Base-by-base conservation (phyloP, 2,113 vertebrate species). In the Hemiprocne comata region DNA sequence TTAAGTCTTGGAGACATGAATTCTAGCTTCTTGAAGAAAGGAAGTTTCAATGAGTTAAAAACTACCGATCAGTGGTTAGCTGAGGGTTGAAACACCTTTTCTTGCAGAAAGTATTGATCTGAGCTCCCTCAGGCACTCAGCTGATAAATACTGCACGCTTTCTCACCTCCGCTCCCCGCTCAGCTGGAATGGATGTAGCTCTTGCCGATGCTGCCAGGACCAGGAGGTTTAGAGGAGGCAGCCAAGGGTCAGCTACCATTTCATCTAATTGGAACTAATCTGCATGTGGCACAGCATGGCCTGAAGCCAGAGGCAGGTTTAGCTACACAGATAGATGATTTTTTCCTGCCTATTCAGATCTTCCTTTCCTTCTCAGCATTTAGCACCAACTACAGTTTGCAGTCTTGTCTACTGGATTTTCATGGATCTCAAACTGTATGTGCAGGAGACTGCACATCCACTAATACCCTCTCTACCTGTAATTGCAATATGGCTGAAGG, bases 161-260 rank as follows among this genome's bases (percentile, higher is more conserved):
- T 57, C 36, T 70, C 50, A 69, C 26, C 58, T 72, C 74, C 69
- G 55, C 67, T 65, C 54, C 54, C 21, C 34, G 26, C 25, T 73
- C 55, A 51, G 46, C 25, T 21, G 36, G 67, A 93, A 70, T 16
- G 42, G 72, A 83, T 51, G 75, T 38, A 88, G 46, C 46, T 25
- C 54, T 28, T 64, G 38, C 3, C 1, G 25, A 40, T 11, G 20
- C 75, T 86, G 88, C 65, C 61, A 76, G 62, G 55, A 86, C 65
- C 34, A 73, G 24, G n/a, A 94, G 65, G 62, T 89, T 94, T 58
- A 87, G 42, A 87, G 58, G 76, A 94, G 85, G 90, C 85, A 96
- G 94, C 93, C 87, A 93, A 91, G 77, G 91, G 90, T 94, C 95
- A 95, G 72, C 85, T 80, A 91, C 79, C n/a, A 54, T 74, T 91